phyloP scores from a whole-genome alignment of 1,140 invertebrate species.

The Procambarus virginalis region DNA sequence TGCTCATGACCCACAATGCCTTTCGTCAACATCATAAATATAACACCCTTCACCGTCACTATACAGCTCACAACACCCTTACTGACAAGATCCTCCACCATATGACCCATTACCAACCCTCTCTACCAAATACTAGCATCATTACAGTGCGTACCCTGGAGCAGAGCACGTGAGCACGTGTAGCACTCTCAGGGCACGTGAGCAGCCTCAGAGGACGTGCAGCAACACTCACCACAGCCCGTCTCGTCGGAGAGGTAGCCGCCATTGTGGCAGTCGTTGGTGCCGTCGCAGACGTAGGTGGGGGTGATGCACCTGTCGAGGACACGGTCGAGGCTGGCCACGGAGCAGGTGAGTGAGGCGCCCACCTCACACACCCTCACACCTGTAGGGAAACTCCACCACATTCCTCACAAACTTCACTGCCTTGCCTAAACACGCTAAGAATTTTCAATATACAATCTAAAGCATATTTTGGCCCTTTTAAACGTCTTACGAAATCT shows the following conservation, averaged over 20 bases:
- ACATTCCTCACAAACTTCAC: too few relatives aligned
- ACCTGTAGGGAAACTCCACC: not conserved
- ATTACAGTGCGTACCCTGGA: not conserved
- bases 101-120: not conserved
- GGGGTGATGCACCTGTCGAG: constrained; percentile 6
- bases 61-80: not conserved
- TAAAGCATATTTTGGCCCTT: too few relatives aligned
- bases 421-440: too few relatives aligned
- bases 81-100: too few relatives aligned
- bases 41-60: not conserved
- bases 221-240: constrained; percentile 26
- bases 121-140: not conserved
- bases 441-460: too few relatives aligned
- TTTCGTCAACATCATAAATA: too few relatives aligned
- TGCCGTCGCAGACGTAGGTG: constrained; percentile 15
- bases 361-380: constrained; percentile 17
- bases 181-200: too few relatives aligned
- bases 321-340: constrained; percentile 1
- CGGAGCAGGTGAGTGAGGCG: not conserved
- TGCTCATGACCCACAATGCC: too few relatives aligned
- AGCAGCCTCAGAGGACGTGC: too few relatives aligned
- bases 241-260: constrained; percentile 14
- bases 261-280: constrained; percentile 24
- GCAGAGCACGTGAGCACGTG: too few relatives aligned
- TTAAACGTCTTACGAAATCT: too few relatives aligned